Conservation (phyloP, 2,113 vertebrate species). For the Melierax canorus region DNA sequence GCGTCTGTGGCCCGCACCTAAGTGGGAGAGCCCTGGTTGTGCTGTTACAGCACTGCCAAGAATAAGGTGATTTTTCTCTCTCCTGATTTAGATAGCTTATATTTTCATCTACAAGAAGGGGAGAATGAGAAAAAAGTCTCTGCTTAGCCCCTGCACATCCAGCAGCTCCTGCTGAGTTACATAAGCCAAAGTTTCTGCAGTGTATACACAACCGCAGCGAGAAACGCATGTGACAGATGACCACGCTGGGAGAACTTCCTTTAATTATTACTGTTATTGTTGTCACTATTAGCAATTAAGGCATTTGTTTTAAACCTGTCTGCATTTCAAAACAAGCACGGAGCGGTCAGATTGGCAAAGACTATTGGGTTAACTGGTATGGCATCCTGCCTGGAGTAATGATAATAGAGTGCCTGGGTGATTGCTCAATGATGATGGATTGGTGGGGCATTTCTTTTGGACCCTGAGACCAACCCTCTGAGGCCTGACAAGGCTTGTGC, state of each 20-base stretch:
- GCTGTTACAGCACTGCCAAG: not conserved
- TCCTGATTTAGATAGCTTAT: not conserved
- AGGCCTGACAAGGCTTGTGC: constrained; percentile 36
- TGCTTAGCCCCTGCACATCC: not conserved
- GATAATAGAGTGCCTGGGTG: not conserved
- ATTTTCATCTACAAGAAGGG: not conserved
- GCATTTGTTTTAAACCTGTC: not conserved
- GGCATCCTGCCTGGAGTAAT: not conserved
- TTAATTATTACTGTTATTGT: not conserved
- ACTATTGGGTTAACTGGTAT: not conserved
- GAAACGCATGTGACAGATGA: not conserved
- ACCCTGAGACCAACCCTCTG: not conserved
- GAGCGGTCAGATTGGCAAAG: not conserved
- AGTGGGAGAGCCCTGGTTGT: not conserved
- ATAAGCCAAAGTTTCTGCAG: not conserved
- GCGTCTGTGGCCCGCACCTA: accelerated
- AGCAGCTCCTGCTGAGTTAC: not conserved
- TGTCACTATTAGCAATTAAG: not conserved
- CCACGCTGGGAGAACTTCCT: not conserved
- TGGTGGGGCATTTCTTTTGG: not conserved
- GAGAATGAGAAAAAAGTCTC: not conserved
- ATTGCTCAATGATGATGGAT: constrained; percentile 29
- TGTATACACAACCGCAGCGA: accelerated
- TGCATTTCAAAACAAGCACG: not conserved
- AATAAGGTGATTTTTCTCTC: not conserved